Base-by-base conservation (phyloP, 1,140 invertebrate genomes). In the Mesaphorura yosii region DNA sequence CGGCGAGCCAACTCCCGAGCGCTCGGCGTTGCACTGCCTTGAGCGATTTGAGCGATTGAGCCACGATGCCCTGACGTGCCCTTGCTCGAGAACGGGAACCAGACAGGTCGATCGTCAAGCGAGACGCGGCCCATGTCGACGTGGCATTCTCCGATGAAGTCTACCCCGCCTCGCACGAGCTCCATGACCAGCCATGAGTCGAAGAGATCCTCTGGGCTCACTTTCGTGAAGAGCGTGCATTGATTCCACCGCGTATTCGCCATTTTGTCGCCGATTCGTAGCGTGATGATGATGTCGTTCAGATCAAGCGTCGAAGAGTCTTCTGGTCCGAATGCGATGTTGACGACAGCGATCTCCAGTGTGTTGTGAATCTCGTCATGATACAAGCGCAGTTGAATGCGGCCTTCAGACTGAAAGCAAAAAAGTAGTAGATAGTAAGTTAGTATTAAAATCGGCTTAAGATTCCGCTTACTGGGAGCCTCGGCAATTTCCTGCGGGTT, bases 291-390 rank as follows among this genome's bases (percentile, higher is more conserved):
- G 34, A 63, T 55, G 49, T 63, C 61, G 38, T 53, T 54, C 28
- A 63, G 58, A 52, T 63, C 61, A 22, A 63, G 52, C n/a, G 61
- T 63, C 15, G 57, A 53, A 26, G 55, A 55, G 50, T 63, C 61
- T 29, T 63, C 61, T 34, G 57, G 52, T 7, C 61, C 61, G 28
- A 63, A 63, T 34, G 61, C 57, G 53, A 63, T 59, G 39, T 63
- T 63, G 27, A 55, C 61, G 26, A 63, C 58, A 15, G 55, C 58
- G 20, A 63, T 55, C 40, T 63, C 61, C 46, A 63, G 48, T 15
- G 61, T 63, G 52, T 63, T 63, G 55, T 63, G 61, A 31, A 63
- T 51, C 49, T 63, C 61, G 42, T 63, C 61, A 40, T 63, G 54
- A 51, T 57, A 63, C 15, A 63, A 55, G 25, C 61, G 58, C 5